These are phyloP conservation scores for Eupithecia inturbata DNA, from an alignment of 2,888 invertebrate genomes.

Conservation along the genomic window DNA sequence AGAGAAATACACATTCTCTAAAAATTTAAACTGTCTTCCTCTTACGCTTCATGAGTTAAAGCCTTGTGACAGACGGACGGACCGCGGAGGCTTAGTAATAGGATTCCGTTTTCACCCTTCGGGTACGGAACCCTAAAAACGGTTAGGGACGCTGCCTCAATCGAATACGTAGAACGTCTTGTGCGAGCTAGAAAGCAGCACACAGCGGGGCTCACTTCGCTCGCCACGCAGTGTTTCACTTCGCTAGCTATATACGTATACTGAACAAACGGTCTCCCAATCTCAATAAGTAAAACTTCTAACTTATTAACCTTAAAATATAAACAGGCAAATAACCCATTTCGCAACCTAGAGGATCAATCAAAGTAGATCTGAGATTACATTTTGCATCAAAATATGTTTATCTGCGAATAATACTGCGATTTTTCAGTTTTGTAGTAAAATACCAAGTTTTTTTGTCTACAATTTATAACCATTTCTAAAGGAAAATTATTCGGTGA, in stretches of 20 bases:
- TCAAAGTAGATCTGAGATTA: neutral
- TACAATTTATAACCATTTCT: neutral
- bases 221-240: neutral
- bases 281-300: neutral
- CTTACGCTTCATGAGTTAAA: no score
- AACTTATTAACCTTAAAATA: neutral
- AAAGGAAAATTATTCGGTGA: neutral
- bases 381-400: neutral
- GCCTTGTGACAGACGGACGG: no score
- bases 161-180: neutral
- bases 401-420: neutral
- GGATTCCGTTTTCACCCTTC: no score
- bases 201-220: neutral
- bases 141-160: neutral
- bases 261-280: neutral
- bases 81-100: no score
- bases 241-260: neutral
- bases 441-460: neutral
- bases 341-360: neutral
- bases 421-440: neutral
- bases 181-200: neutral
- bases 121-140: no score
- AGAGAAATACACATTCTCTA: no score
- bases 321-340: neutral
- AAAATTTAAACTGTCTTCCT: no score